Evolutionary conservation across 2,113 vertebrate genomes (phyloP), one percentile per base, ranked within the genome.

Genomic region (Cranoglanis bouderius): DNA sequence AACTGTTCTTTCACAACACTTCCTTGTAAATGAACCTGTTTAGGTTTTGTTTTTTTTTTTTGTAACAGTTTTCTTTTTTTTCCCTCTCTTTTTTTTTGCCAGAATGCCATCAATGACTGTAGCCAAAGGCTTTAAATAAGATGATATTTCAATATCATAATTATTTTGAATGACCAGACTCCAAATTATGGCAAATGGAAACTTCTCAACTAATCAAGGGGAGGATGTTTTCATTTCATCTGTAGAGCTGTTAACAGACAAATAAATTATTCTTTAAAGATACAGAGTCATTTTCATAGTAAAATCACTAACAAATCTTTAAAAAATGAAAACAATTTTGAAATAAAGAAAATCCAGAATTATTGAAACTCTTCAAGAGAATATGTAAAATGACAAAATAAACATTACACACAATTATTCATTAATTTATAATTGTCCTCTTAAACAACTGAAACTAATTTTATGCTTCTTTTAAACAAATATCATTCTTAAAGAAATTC

Each of bases 141-240:
- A 35, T 12, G 61, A 46, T 38, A n/a, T 38, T 78, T 21, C 35
- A 77, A 85, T 85, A 80, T 51, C 32, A 32, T 13, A 43, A 19
- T 82, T 32, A 55, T 35, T 70, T 87, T 81, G 43, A 85, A 70
- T 81, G 72, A 6, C 51, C 53, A 82, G n/a, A 84, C n/a, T 81
- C 57, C 10, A 18, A 57, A 12, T 53, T 63, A 24, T 38, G 49
- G 43, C 63, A 43, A 78, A 63, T 40, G 32, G 32, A 72, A 82
- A 53, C 21, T 89, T 55, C 40, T 19, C 49, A 65, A 72, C 21
- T 72, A 74, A 88, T 63, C 75, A 35, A 61, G 19, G 40, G 63
- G 59, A 40, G 70, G 21, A 16, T 67, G 49, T 26, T 43, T 85
- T 59, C 21, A 46, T 90, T 88, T 19, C 82, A 57, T 49, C 74